Evolutionary conservation across 2,888 invertebrate genomes (phyloP).

Genomic region (Sesia bembeciformis): DNA sequence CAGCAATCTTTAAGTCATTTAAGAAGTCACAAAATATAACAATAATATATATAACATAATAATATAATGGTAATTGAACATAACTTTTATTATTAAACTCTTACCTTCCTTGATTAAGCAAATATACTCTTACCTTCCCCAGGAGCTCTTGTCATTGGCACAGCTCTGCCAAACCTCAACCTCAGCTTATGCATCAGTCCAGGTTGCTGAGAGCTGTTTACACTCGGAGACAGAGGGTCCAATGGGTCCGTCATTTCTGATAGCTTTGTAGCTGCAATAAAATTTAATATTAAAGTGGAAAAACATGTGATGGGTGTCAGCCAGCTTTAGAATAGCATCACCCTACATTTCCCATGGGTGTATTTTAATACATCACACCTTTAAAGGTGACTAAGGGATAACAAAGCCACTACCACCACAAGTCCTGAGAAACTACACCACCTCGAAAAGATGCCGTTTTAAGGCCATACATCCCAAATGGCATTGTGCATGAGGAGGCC

Average conservation of each 20-base stretch:
- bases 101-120: not conserved
- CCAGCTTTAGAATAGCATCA: too few species aligned
- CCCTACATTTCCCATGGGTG: too few species aligned
- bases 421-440: too few species aligned
- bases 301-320: too few species aligned
- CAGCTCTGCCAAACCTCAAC: constrained; percentile 32
- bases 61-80: not conserved
- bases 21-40: too few species aligned
- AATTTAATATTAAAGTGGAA: not conserved
- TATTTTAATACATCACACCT: too few species aligned
- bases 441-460: too few species aligned
- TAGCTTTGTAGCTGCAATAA: constrained; percentile 39
- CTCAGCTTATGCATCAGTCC: constrained; percentile 46
- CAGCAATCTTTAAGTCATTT: too few species aligned
- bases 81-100: not conserved
- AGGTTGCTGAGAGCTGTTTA: constrained; percentile 27
- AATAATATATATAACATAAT: constrained; percentile 1
- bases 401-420: too few species aligned
- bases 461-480: too few species aligned
- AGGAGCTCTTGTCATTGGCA: constrained; percentile 23
- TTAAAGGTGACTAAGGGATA: too few species aligned
- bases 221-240: constrained; percentile 52
- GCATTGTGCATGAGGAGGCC: too few species aligned
- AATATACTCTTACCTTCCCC: constrained; percentile 40
- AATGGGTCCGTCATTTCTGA: constrained; percentile 48